These are phyloP conservation scores for Podargus strigoides DNA, from an alignment of 2,797 vertebrate species.

Conservation along the genomic window DNA sequence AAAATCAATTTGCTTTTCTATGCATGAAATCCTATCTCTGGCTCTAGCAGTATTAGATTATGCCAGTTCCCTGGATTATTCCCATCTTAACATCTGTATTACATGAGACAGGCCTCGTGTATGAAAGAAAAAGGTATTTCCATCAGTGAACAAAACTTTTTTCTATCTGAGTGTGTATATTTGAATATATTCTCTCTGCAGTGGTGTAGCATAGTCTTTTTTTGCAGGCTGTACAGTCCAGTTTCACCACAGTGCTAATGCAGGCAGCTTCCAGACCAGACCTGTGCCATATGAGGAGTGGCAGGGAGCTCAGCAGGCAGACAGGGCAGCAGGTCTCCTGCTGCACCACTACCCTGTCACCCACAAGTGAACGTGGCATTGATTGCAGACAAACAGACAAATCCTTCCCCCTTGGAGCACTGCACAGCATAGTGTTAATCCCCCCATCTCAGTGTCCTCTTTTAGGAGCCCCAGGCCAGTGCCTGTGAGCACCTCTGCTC, in stretches of 20 bases:
- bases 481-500: neutral
- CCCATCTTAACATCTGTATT: neutral
- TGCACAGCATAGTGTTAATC: rapidly evolving
- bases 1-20: neutral
- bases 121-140: neutral
- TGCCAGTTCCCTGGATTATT: neutral
- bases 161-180: neutral
- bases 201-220: no score
- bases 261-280: neutral
- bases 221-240: neutral
- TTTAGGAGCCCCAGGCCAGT: neutral
- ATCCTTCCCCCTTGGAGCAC: neutral
- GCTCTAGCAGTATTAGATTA: neutral
- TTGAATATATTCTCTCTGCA: neutral
- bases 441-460: neutral
- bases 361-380: rapidly evolving
- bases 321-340: neutral
- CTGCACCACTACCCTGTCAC: neutral
- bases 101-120: neutral
- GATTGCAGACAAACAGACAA: neutral
- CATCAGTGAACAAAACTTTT: neutral
- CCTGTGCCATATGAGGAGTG: rapidly evolving
- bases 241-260: neutral
- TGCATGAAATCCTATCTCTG: neutral
- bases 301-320: neutral